Base-by-base conservation (phyloP, 2,113 vertebrate genomes). In the Lampris megalopsis region DNA sequence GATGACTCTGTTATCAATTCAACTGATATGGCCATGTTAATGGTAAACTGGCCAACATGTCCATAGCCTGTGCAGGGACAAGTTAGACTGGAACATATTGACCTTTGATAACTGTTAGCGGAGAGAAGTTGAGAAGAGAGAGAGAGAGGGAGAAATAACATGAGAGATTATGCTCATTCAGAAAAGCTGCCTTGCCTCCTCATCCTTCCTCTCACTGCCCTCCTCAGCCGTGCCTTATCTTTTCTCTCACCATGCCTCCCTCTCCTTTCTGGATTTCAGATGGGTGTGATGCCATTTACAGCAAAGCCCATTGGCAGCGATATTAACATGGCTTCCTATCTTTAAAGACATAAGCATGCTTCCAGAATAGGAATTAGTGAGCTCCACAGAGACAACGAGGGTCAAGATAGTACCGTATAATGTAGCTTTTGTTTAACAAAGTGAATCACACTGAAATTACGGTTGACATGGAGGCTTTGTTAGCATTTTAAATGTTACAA, bases 291-390 rank as follows among this genome's bases (percentile, higher is more conserved):
- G 59, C n/a, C 24, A 63, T 50, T 7, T 13, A 52, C 49, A 8
- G 9, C 49, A 8, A 50, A 50, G 49, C 47, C 47, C 47, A 5
- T 40, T 54, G 40, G 49, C 49, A 9, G 1, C 9, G 49, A 54
- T 36, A 73, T 74, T 77, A 52, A 68, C 73, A 58, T 47, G 53
- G 9, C 35, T 62, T 8, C 61, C 48, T 68, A 38, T 56, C 70
- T 40, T 43, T 1, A 0, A 24, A 24, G 24, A 24, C 24, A 24
- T 24, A 24, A 61, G 45, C 48, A 2, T 76, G 72, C 8, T 10
- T 64, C 40, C 58, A 61, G 69, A 63, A 73, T 68, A 42, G 63
- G 56, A 78, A 70, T 72, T 50, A 82, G 47, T 6, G 40, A 11
- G 53, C 4, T 49, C 10, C 45, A 52, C 43, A 59, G 61, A 9